Evolutionary conservation across 2,888 invertebrate genomes (phyloP), one percentile per base, ranked within the genome.

Genomic region (Horisme vitalbata): DNA sequence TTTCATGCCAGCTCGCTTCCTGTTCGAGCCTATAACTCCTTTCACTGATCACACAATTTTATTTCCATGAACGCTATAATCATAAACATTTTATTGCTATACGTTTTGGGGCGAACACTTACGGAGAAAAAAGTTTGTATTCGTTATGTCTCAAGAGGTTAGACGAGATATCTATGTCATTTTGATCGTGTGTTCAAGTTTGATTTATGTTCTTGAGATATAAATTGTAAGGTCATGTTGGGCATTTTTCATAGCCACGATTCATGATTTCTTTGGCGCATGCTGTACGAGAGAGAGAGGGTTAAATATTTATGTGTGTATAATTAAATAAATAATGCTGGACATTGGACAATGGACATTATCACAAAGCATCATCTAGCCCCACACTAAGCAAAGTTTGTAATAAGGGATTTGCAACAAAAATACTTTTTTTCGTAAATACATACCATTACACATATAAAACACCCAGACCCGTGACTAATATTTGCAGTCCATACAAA

Each of bases 51-150:
- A 73, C 71, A 78, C 76, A 76, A 70, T 84, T 86, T 84, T 84
- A 84, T 84, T 80, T 82, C 76, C 78, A 79, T 76, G 81, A 80
- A 79, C 71, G 82, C 78, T 71, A 83, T 84, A 80, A 81, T 83
- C 84, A 83, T 85, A 86, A 86, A 85, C 66, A 77, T 87, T 87
- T 87, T 87, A 87, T 83, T 79, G 71, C 81, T 75, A 74, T 81
- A 81, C 82, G 76, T 81, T n/a, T 71, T 65, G 69, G 68, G 68
- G 73, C 76, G 73, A 80, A 84, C 83, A 83, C 83, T 83, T 81
- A 51, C 52, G 36, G 38, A 45, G 46, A 52, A 57, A 55, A 54
- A 57, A 57, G 45, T 44, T 39, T 54, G 44, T 49, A 39, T 74
- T 73, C 66, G 70, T 73, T 68, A 70, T 60, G 63, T 71, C 70